Evolutionary conservation across 2,113 vertebrate species (phyloP), one percentile per base, ranked within the genome.

Genomic region (Grallaria varia): DNA sequence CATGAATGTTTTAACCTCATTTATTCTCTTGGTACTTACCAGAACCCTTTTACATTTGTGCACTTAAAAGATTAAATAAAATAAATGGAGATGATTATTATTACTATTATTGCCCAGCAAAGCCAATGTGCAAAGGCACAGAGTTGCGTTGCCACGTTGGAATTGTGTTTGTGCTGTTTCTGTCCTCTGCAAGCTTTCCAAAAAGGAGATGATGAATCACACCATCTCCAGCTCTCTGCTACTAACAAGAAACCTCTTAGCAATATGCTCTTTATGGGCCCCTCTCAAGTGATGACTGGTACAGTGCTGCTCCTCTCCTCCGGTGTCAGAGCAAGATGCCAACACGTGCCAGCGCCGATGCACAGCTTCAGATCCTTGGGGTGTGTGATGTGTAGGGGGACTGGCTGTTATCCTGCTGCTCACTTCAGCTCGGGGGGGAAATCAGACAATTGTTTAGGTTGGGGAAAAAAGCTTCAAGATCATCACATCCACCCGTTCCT

Each of bases 21-120:
- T 97, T 97, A 91, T 96, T 96, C 93, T 80, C 91, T 77, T 35
- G 78, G 90, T 95, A 75, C 89, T 97, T 93, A 94, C 87, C 87
- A 95, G 93, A 96, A 55, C 59, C 97, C 39, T 97, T 96, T 96
- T 89, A 89, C 84, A 87, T 96, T 94, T 58, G 87, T 94, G 92
- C 96, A 95, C 96, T 97, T 96, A 97, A 95, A 95, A 94, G 97
- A 95, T 97, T 95, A 96, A 95, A 88, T 71, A 52, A 95, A 96
- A 97, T 94, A 94, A 67, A 85, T 92, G 91, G 78, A 79, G 89
- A 76, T 80, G 64, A 60, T 90, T 22, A 85, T 85, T 95, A 40
- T 53, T 71, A 84, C 91, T 22, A 85, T 85, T 95, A 40, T 53
- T 71, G 86, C 91, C 77, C 90, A 87, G 93, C 62, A 67, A 71